Percentiles rank a stretch among this genome's conserved stretches.
Evolutionary conservation across 2,113 vertebrate genomes (phyloP).

Genomic region (Pachycephala philippinensis): DNA sequence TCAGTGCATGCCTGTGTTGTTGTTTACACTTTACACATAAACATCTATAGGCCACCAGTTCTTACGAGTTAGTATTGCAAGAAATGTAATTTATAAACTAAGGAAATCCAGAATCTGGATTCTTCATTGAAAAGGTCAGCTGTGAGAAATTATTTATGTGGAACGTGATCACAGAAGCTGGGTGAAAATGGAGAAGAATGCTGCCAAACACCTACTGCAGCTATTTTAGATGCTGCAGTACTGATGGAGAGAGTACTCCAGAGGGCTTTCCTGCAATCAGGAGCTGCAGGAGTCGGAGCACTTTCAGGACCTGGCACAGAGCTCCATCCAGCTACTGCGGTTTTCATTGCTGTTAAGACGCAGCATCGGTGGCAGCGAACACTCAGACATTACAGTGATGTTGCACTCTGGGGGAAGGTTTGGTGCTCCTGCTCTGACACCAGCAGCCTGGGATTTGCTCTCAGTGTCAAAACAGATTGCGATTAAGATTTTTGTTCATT

Average conservation of each 20-base stretch:
- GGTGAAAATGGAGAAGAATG: neutral
- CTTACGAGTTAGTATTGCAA: neutral
- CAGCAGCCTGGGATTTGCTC: neutral
- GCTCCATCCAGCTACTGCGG: neutral
- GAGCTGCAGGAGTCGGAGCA: neutral
- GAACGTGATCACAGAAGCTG: neutral
- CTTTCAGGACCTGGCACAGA: neutral
- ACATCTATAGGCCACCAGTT: neutral
- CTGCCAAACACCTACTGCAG: neutral
- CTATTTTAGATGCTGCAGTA: neutral
- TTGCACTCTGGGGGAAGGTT: neutral
- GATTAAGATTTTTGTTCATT: neutral
- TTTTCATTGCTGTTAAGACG: neutral
- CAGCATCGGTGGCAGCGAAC: rapidly evolving
- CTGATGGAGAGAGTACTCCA: neutral
- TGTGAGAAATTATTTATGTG: neutral
- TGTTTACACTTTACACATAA: neutral
- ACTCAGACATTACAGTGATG: rapidly evolving
- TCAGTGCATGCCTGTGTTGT: neutral
- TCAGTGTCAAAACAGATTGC: neutral
- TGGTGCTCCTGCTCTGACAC: neutral
- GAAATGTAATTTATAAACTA: neutral
- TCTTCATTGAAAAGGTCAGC: neutral
- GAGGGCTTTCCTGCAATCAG: neutral
- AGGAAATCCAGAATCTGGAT: neutral